A percentile compares a stretch with the other conserved stretches of the same genome.
Evolutionary conservation across 2,797 vertebrate genomes (phyloP).

Genomic region (Rhinophrynus dorsalis): DNA sequence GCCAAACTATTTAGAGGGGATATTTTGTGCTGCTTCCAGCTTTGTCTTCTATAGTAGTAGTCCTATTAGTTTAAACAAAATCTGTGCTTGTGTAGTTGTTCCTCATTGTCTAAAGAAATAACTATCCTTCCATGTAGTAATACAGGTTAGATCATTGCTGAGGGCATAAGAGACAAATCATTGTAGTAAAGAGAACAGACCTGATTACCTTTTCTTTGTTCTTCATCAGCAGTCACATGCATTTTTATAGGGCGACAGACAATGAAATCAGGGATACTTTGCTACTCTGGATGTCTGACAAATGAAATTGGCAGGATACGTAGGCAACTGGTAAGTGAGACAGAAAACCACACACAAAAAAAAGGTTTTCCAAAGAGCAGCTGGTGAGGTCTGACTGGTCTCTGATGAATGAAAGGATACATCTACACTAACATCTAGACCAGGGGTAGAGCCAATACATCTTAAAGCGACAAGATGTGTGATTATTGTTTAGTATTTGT

Average conservation of each 20-base stretch:
- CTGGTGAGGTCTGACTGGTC: constrained; percentile 12
- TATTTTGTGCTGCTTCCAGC: too few relatives aligned
- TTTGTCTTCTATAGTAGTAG: too few relatives aligned
- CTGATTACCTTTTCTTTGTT: not conserved
- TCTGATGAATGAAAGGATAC: constrained; percentile 8
- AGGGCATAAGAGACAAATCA: not conserved
- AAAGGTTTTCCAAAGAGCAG: constrained; percentile 13
- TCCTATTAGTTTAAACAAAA: too few relatives aligned
- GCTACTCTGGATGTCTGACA: constrained; percentile 32
- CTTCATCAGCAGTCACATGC: not conserved
- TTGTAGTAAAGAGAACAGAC: not conserved
- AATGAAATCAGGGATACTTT: constrained; percentile 26
- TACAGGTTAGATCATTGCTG: too few relatives aligned
- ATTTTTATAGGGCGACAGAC: not conserved
- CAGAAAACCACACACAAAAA: not conserved
- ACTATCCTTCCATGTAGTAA: too few relatives aligned
- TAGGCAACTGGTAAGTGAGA: constrained; percentile 11
- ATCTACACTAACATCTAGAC: constrained; percentile 19
- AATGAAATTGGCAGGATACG: constrained; percentile 37
- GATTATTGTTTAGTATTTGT: not conserved
- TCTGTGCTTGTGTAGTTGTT: too few relatives aligned
- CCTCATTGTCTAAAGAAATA: too few relatives aligned
- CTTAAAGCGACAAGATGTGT: not conserved
- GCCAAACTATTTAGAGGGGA: too few relatives aligned
- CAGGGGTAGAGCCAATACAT: not conserved